Evolutionary conservation across 2,797 vertebrate genomes (phyloP), one percentile per base, ranked within the genome.

Genomic region (Pangasius larnaudii): DNA sequence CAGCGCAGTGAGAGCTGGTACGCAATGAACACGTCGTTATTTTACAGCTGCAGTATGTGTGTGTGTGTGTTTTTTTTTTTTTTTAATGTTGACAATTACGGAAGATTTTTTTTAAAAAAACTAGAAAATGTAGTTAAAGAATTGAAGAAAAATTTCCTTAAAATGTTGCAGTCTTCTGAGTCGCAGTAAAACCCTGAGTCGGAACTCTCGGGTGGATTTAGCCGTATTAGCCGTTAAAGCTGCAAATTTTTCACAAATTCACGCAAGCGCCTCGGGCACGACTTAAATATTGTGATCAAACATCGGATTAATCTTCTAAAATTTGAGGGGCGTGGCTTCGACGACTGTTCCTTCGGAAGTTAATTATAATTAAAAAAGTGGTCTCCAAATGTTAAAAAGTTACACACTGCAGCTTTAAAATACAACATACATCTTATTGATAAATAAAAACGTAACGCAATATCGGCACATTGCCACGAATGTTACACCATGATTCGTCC

Each of bases 401-500:
- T 49, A 65, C 42, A 67, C 51, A 84, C 10, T 49, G 61, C 61
- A 84, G 61, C 42, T 49, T 67, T 83, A 83, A 83, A 83, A 51
- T 83, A 67, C 18, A 61, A 81, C 53, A 7, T 7, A 81, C 53
- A 7, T 7, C 18, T 46, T n/a, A 46, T 46, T 46, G 27, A 18
- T 53, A 18, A 18, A 33, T 58, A 58, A 58, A 53, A 30, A 5
- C 0, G 75, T 33, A 58, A 36, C 51, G 10, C 2, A 77, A 53
- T 53, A 78, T 10, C 19, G 24, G 13, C 39, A 74, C 6, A 78
- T 9, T 14, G 24, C 27, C 39, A 74, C 18, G 71, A 24, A 13
- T 49, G 1, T 14, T n/a, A 75, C 72, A 49, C 11, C 39, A 0
- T 13, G 7, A 71, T 19, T 71, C 67, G 19, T 36, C 67, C 9